Percentiles rank a stretch among this genome's conserved stretches.
Conservation (phyloP, 2,888 invertebrate genomes). For the Netelia fuscicornis region DNA sequence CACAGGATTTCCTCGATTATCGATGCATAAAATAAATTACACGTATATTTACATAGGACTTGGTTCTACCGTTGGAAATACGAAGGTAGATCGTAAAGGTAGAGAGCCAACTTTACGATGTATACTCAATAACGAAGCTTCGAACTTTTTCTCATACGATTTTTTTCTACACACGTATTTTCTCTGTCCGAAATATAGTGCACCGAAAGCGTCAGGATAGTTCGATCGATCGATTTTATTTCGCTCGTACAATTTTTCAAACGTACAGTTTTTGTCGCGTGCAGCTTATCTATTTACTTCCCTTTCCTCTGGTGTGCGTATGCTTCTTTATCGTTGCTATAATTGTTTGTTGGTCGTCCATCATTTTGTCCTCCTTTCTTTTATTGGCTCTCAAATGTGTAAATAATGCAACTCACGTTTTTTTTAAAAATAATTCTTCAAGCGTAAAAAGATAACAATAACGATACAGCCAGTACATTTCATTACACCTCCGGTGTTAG, state of each 20-base stretch:
- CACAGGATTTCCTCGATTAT: too few relatives aligned
- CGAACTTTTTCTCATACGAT: too few relatives aligned
- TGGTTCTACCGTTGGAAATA: too few relatives aligned
- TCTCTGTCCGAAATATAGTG: not conserved
- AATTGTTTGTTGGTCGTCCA: constrained; percentile 46
- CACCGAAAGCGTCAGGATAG: not conserved
- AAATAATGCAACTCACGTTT: not conserved
- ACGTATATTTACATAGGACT: too few relatives aligned
- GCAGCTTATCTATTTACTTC: constrained; percentile 26
- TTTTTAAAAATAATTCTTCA: not conserved
- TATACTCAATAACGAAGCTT: not conserved
- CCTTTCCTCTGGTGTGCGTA: not conserved
- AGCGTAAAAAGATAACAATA: not conserved
- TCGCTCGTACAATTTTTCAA: constrained; percentile 7
- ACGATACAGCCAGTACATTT: too few relatives aligned
- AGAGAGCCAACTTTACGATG: not conserved
- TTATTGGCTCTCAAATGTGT: constrained; percentile 16
- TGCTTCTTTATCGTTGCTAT: constrained; percentile 12
- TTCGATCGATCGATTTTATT: constrained; percentile 43
- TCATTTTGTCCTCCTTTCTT: constrained; percentile 35
- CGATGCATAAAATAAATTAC: too few relatives aligned
- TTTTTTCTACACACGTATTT: too few relatives aligned
- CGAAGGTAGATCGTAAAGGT: too few relatives aligned
- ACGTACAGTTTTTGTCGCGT: constrained; percentile 43
- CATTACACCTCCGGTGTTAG: too few relatives aligned